phyloP scores from a whole-genome alignment of 2,888 invertebrate species.

The Chironomus tentans region DNA sequence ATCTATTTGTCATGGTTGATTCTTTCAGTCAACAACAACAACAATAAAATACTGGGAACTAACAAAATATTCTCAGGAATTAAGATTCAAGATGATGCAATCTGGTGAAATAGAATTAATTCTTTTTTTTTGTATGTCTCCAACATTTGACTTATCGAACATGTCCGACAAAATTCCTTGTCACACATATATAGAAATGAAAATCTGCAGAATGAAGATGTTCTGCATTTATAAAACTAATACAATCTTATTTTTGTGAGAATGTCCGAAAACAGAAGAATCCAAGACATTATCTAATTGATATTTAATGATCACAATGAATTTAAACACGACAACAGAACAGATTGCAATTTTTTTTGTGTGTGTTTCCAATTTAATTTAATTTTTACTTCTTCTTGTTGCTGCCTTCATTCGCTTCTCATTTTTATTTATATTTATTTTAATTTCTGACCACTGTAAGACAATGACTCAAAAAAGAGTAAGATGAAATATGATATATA shows the following conservation, averaged over 20 bases:
- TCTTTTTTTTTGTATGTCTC: background rate
- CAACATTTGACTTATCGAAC: background rate
- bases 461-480: conserved; percentile 21
- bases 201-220: background rate
- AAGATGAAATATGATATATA: conserved; percentile 1
- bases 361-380: too few relatives aligned
- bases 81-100: background rate
- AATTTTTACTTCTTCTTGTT: too few relatives aligned
- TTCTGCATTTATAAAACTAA: background rate
- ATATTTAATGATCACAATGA: conserved; percentile 3
- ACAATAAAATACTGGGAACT: background rate
- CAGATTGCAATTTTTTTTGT: background rate
- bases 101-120: background rate
- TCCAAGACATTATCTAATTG: background rate
- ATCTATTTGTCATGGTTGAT: background rate
- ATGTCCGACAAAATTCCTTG: background rate
- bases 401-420: too few relatives aligned
- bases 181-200: background rate
- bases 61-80: background rate
- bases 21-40: background rate
- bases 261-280: background rate
- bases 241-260: background rate
- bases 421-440: background rate
- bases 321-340: background rate
- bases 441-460: background rate